A percentile compares a stretch with the other conserved stretches of the same genome.
Conservation (phyloP, 30 jellyfish, hydroid and myxozoan genomes). For the Mastigias papua region DNA sequence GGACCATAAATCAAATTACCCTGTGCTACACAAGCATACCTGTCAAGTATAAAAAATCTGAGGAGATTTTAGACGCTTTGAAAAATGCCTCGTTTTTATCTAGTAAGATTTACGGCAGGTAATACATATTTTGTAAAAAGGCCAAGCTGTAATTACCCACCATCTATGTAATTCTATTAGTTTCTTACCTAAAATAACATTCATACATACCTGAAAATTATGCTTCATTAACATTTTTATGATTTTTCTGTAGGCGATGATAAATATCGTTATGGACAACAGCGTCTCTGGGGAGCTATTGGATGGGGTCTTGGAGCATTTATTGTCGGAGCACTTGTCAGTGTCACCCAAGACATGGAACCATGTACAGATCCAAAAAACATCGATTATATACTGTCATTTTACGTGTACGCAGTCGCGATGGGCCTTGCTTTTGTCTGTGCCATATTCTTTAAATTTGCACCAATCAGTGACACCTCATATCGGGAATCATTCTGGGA, state of each 20-base stretch:
- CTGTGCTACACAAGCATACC: too few relatives aligned
- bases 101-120: too few relatives aligned
- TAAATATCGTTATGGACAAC: slow-evolving; percentile 91
- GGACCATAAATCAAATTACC: too few relatives aligned
- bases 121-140: too few relatives aligned
- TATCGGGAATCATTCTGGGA: slow-evolving; percentile 93
- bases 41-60: too few relatives aligned
- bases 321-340: slow-evolving; percentile 94
- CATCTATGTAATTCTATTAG: too few relatives aligned
- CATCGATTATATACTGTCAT: slow-evolving; percentile 91
- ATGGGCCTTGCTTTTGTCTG: slow-evolving; percentile 93
- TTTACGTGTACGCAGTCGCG: slow-evolving; percentile 92
- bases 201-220: too few relatives aligned
- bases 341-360: slow-evolving; percentile 77
- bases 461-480: slow-evolving; percentile 68
- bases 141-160: too few relatives aligned
- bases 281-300: slow-evolving; percentile 99
- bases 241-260: slow-evolving; percentile 76
- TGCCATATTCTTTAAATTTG: slow-evolving; percentile 87
- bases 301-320: slow-evolving; percentile 99
- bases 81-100: too few relatives aligned
- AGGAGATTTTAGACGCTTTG: too few relatives aligned
- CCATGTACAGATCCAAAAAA: slow-evolving; percentile 91
- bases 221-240: too few relatives aligned
- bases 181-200: too few relatives aligned